Percentiles rank a stretch among this genome's conserved stretches.
phyloP scores from a whole-genome alignment of 2,113 vertebrate genomes.

The Ammospiza caudacuta region DNA sequence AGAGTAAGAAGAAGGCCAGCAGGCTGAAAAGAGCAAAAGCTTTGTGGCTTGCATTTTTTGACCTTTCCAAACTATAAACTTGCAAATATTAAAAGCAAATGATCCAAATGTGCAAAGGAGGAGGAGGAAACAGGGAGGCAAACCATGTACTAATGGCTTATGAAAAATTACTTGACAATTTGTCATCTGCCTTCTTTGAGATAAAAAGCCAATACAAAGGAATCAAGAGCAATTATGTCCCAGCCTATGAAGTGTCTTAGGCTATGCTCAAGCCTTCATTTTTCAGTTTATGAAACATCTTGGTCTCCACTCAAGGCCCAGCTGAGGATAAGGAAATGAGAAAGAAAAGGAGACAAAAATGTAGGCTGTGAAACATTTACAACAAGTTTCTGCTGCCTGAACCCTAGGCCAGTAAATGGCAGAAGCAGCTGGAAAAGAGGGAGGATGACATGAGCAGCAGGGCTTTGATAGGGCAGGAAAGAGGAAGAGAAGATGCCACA shows the following conservation, averaged over 20 bases:
- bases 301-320: neutral
- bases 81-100: neutral
- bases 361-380: neutral
- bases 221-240: neutral
- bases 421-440: neutral
- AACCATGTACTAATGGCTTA: neutral
- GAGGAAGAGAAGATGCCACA: neutral
- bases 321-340: neutral
- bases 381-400: neutral
- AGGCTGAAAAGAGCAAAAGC: neutral
- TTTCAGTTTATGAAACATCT: neutral
- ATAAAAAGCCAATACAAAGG: conserved; percentile 16
- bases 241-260: neutral
- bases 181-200: neutral
- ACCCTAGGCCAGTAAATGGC: neutral
- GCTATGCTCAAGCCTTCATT: neutral
- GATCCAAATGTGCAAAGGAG: neutral
- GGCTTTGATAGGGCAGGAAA: neutral
- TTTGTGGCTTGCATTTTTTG: neutral
- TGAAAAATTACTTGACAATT: conserved; percentile 17
- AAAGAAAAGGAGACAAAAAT: neutral
- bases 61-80: neutral
- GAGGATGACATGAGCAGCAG: neutral
- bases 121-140: neutral
- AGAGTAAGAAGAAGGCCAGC: neutral